Evolutionary conservation across 2,888 invertebrate species (phyloP), one percentile per base, ranked within the genome.

Genomic region (Tridacna crocea): DNA sequence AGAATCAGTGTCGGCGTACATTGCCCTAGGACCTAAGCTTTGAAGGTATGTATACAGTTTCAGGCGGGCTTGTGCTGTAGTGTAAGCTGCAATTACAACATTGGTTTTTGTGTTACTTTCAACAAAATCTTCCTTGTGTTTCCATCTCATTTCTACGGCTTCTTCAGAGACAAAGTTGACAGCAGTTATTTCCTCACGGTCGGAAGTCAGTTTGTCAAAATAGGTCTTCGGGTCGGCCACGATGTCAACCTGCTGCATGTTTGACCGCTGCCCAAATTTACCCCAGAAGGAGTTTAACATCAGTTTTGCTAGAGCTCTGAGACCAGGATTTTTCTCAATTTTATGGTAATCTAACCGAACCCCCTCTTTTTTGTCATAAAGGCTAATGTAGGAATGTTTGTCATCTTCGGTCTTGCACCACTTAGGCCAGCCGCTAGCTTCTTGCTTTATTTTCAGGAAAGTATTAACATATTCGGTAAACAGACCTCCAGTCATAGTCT

Each of bases 391-490:
- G n/a, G n/a, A n/a, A n/a, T n/a, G n/a, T n/a, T n/a, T n/a, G n/a
- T n/a, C n/a, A n/a, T n/a, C n/a, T n/a, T 86, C 87, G 12, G 82
- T 85, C 22, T 51, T 36, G 61, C 85, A 84, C 65, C 85, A 76
- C 0, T 61, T 36, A 0, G 92, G 92, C 87, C 88, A 92, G 0
- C 89, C 90, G 46, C 85, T 84, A 0, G 89, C 82, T 83, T 92
- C 91, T 63, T 89, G 87, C 80, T 91, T 92, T 22, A 90, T 68
- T 55, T 88, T 88, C 6, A 91, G 19, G n/a, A n/a, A n/a, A n/a
- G n/a, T n/a, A n/a, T n/a, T n/a, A n/a, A n/a, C n/a, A n/a, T n/a
- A n/a, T n/a, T n/a, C n/a, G 12, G 72, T 72, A 26, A 72, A 72
- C 19, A 72, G 24, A 55, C 72, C 72, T 26, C 70, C 72, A 36